A percentile compares a stretch with the other conserved stretches of the same genome.
Evolutionary conservation across 92 coral and sea anemone genomes (phyloP).

Genomic region (Anthopleura xanthogrammica): DNA sequence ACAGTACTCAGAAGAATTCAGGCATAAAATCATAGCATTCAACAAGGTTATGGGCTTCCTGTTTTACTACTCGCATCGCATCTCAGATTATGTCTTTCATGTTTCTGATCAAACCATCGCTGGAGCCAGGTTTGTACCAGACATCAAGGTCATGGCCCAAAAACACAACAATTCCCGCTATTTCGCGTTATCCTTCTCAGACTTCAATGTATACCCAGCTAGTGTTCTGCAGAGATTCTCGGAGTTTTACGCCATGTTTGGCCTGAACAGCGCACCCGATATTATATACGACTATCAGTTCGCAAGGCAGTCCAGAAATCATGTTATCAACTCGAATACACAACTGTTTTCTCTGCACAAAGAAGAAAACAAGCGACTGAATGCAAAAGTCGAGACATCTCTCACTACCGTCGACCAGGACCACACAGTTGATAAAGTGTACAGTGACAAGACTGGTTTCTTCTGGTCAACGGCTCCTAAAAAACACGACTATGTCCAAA

Average conservation of each 20-base stretch:
- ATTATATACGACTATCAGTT: conserved; percentile 4
- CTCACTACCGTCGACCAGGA: background rate
- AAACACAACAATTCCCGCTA: background rate
- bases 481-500: conserved; percentile 16
- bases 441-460: background rate
- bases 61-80: conserved; percentile 12
- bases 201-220: background rate
- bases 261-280: conserved; percentile 6
- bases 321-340: background rate
- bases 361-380: conserved; percentile 9
- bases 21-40: background rate
- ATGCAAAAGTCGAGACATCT: conserved; percentile 10
- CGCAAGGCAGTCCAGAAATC: conserved; percentile 10
- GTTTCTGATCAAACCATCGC: conserved; percentile 14
- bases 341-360: background rate
- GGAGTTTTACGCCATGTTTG: conserved; percentile 36
- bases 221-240: conserved; percentile 1
- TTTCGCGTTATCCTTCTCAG: conserved; percentile 10
- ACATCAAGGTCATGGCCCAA: background rate
- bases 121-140: conserved; percentile 23
- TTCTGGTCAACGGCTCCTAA: conserved; percentile 28
- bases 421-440: background rate
- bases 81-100: conserved; percentile 24
- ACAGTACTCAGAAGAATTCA: conserved; percentile 1
- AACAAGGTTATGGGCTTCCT: conserved; percentile 25